phyloP scores from a whole-genome alignment of 2,797 vertebrate species.

The Enteromius afrohamiltoni region DNA sequence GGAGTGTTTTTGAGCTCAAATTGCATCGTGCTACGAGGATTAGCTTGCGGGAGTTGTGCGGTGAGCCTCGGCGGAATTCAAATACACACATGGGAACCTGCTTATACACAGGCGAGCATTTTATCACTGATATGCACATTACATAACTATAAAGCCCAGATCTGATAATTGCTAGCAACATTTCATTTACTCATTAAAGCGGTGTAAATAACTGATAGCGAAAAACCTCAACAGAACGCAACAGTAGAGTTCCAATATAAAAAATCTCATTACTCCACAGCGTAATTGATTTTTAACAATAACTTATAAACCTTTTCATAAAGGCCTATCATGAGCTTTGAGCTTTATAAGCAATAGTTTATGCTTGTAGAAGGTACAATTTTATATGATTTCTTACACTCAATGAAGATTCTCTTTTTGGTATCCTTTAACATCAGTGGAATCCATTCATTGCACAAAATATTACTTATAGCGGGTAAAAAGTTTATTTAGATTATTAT shows the following conservation, averaged over 20 bases:
- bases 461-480: not conserved
- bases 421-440: not conserved
- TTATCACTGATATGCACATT: slow-evolving; percentile 17
- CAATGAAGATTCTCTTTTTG: not conserved
- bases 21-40: slow-evolving; percentile 68
- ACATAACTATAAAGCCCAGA: slow-evolving; percentile 26
- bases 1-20: slow-evolving; percentile 61
- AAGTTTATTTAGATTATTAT: not conserved
- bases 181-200: slow-evolving; percentile 11
- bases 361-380: not conserved
- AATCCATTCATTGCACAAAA: not conserved
- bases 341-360: not conserved
- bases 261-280: slow-evolving; percentile 28
- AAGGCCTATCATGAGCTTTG: not conserved
- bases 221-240: not conserved
- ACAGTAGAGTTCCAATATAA: not conserved
- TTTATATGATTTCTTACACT: not conserved
- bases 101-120: not conserved
- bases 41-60: slow-evolving; percentile 60
- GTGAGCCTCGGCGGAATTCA: slow-evolving; percentile 25
- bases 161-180: slow-evolving; percentile 13
- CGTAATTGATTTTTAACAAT: slow-evolving; percentile 29
- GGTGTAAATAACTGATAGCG: slow-evolving; percentile 6
- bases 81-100: not conserved
- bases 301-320: slow-evolving; percentile 9